Evolutionary conservation across 2,888 invertebrate genomes (phyloP).

Genomic region (Mylabris sibirica): DNA sequence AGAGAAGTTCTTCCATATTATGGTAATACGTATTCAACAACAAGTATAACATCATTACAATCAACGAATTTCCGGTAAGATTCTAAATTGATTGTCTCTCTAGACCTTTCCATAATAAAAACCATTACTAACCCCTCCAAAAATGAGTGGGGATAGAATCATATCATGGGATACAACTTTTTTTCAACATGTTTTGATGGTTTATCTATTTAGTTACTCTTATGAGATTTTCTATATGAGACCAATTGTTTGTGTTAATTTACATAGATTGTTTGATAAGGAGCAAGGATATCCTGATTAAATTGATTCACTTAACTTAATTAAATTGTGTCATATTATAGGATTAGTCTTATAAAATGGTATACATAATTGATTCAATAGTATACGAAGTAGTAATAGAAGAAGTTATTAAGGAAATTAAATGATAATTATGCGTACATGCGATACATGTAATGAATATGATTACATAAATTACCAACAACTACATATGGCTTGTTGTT

Average conservation of each 20-base stretch:
- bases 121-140: too few species aligned
- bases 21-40: conserved; percentile 82
- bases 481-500: background rate
- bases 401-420: conserved; percentile 10
- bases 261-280: background rate
- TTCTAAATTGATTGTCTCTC: background rate
- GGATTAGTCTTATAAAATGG: conserved; percentile 19
- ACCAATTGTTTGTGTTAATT: background rate
- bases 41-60: conserved; percentile 85
- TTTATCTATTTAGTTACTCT: too few species aligned
- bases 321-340: conserved; percentile 32
- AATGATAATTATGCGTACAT: background rate
- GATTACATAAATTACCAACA: background rate
- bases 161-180: too few species aligned
- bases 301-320: conserved; percentile 30
- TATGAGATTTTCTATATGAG: background rate
- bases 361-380: conserved; percentile 16
- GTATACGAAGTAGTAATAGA: background rate
- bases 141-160: too few species aligned
- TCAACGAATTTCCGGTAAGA: conserved; percentile 83
- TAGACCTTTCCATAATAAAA: background rate
- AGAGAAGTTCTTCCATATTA: conserved; percentile 83
- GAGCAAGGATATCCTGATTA: conserved; percentile 32
- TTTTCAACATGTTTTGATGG: too few species aligned
- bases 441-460: too few species aligned